Base-by-base conservation (phyloP, 1,140 invertebrate genomes). In the Euura saliciscinereae region DNA sequence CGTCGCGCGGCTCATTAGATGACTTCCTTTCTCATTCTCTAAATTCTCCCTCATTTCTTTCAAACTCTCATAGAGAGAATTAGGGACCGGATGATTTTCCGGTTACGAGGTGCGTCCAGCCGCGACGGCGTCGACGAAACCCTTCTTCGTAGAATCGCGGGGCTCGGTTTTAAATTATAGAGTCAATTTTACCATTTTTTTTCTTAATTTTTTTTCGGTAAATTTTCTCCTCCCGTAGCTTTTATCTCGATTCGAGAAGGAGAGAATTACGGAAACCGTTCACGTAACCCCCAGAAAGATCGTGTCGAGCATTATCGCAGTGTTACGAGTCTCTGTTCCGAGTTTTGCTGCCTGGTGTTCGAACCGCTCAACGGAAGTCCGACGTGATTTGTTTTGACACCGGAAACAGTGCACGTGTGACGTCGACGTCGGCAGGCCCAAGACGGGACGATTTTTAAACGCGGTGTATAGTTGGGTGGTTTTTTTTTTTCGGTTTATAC, bases 341-440 rank as follows among this genome's bases (percentile, higher is more conserved):
- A 28, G 28, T 28, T 28, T 28, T 28, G 28, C 28, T 28, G 28
- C 28, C 28, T 59, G 51, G 51, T 6, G 13, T 69, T 64, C 28
- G 28, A 66, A 65, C 67, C 44, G 59, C 68, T 64, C 69, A 65
- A 64, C 74, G 74, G 74, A 75, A 73, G 71, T 73, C 43, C 66
- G 42, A 10, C 71, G 68, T 73, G 74, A 74, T 74, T 71, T 42
- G 51, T 70, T 75, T 75, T 65, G 64, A 68, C 71, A 66, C 71
- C 74, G 74, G 74, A 75, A 73, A 45, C 45, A 65, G 45, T 59
- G 45, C n/a, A 73, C 74, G 71, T 70, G 74, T 66, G 71, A 69
- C 64, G 66, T 74, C 11, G 45, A 11, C 51, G 51, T 11, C 51
- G 51, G 8, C 51, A n/a, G 51, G 13, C 51, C 8, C 51, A 59